Evolutionary conservation across 2,888 invertebrate genomes (phyloP), one percentile per base, ranked within the genome.

Genomic region (Tuta absoluta): DNA sequence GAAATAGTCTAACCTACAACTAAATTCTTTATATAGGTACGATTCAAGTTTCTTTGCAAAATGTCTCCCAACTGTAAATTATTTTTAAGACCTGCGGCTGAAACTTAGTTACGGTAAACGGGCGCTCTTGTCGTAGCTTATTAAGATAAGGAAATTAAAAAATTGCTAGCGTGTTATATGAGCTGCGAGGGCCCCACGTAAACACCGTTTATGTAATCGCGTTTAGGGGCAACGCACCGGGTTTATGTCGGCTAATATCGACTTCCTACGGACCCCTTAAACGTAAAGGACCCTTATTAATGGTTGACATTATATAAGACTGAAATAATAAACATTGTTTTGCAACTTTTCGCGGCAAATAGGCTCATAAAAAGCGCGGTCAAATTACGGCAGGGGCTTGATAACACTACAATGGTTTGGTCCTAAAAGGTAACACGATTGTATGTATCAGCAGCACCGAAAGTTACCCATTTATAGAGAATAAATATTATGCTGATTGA

Each of bases 131-230:
- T 72, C 65, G 67, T 68, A 38, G 64, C 41, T 66, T 63, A 64
- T n/a, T 68, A 70, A 68, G 67, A 73, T 72, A 73, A 72, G 69
- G 56, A 62, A 66, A 71, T 71, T 74, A 67, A 74, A 71, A 71
- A 72, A 75, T 71, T 68, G 63, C 37, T 66, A 65, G 65, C 65
- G 66, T 67, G 69, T 65, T 66, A 65, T 68, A 69, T 62, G 68
- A 72, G 71, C 70, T 63, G 66, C 69, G 68, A 70, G 73, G 70
- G 71, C 64, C 65, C 67, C 68, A 67, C 67, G 66, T 65, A 68
- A 53, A 62, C 63, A 45, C 41, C 64, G 62, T 65, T 33, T 24
- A 24, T 12, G 28, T 56, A 33, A 56, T 56, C 33, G 56, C 24
- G 56, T 33, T 56, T 7, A 56, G 17, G 51, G 56, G 33, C 28